These are phyloP conservation scores for Drosophila novamexicana DNA, from an alignment of 1,140 invertebrate species.

Conservation along the genomic window DNA sequence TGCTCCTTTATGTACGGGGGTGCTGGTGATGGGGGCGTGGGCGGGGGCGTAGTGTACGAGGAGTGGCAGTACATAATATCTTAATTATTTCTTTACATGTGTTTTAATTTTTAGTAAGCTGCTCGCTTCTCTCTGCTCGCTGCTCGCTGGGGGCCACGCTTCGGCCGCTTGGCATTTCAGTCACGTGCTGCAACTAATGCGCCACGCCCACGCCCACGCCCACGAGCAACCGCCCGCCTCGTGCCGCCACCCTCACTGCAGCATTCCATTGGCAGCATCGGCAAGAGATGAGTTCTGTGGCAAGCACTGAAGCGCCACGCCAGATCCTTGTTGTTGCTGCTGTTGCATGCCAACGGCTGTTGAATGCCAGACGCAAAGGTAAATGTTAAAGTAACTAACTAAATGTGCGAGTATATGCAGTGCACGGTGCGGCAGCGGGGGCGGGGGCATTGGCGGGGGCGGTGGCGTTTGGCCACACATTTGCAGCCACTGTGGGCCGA, in stretches of 20 bases:
- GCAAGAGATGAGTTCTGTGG: constrained; percentile 60
- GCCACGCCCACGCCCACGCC: constrained; percentile 3
- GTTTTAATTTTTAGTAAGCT: constrained; percentile 81
- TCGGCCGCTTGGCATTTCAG: constrained; percentile 63
- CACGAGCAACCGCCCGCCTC: not conserved
- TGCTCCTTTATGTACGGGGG: not conserved
- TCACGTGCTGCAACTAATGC: constrained; percentile 80
- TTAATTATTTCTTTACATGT: constrained; percentile 82
- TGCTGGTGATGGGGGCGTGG: not conserved
- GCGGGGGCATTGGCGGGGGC: not conserved
- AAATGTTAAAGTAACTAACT: constrained; percentile 75
- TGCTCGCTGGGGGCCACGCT: constrained; percentile 20
- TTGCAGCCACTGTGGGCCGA: constrained; percentile 35
- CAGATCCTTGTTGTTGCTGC: constrained; percentile 1
- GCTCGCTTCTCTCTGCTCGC: constrained; percentile 25
- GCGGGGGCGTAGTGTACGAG: not conserved
- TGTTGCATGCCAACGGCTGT: constrained; percentile 37
- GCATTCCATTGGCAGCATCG: constrained; percentile 46
- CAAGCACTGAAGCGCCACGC: constrained; percentile 7
- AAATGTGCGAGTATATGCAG: constrained; percentile 46
- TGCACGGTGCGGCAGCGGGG: not conserved
- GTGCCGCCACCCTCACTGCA: not conserved
- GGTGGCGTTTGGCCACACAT: constrained; percentile 39
- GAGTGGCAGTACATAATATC: constrained; percentile 63
- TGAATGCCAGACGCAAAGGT: constrained; percentile 54